phyloP scores from a whole-genome alignment of 2,797 vertebrate species.

The Chromobotia macracanthus region DNA sequence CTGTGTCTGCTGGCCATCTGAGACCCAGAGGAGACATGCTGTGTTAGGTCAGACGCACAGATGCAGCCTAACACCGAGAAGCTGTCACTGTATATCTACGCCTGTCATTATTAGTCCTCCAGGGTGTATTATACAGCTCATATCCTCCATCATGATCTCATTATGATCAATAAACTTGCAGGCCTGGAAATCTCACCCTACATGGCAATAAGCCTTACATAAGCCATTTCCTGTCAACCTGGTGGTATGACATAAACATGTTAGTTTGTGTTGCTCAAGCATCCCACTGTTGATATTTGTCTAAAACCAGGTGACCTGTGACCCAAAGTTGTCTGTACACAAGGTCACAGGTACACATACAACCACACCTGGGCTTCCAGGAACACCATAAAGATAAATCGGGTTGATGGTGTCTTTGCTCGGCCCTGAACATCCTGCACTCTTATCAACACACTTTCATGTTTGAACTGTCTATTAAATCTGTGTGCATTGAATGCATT shows the following conservation, averaged over 20 bases:
- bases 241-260: conserved; percentile 18
- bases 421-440: conserved; percentile 15
- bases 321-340: not conserved
- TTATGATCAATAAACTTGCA: conserved; percentile 57
- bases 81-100: conserved; percentile 44
- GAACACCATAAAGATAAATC: conserved; percentile 8
- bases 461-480: conserved; percentile 26
- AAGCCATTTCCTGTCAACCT: conserved; percentile 46
- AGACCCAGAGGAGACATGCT: conserved; percentile 23
- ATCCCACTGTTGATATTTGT: not conserved
- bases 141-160: conserved; percentile 57
- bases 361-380: not conserved
- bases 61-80: conserved; percentile 8
- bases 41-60: conserved; percentile 14
- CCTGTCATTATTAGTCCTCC: conserved; percentile 47
- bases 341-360: not conserved
- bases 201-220: conserved; percentile 41
- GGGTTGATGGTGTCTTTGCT: not conserved
- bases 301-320: not conserved
- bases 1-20: conserved; percentile 15
- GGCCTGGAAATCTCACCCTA: conserved; percentile 51
- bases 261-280: not conserved
- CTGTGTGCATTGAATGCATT: conserved; percentile 15
- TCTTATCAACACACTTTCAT: conserved; percentile 19
- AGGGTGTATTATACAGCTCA: conserved; percentile 52